These are phyloP conservation scores for Simalia tracyae DNA, from an alignment of 2,797 vertebrate genomes.

Conservation along the genomic window DNA sequence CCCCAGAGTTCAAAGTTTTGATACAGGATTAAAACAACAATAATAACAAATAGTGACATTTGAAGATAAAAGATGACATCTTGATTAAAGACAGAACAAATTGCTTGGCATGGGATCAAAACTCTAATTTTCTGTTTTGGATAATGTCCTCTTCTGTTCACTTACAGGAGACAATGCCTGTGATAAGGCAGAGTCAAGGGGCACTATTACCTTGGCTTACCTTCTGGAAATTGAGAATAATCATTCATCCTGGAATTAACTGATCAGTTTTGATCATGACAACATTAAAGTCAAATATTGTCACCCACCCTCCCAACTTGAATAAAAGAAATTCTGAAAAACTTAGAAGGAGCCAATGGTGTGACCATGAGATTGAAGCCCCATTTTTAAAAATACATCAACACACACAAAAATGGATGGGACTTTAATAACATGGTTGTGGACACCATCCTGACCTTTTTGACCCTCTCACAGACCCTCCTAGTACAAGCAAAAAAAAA, in stretches of 20 bases:
- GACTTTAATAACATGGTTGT: background rate
- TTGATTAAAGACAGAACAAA: constrained; percentile 74
- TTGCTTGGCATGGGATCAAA: constrained; percentile 69
- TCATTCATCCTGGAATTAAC: background rate
- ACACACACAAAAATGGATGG: background rate
- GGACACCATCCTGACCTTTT: background rate
- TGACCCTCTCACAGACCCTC: background rate
- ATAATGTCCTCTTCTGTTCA: constrained; percentile 40
- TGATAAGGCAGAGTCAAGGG: constrained; percentile 56
- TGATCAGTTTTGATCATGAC: background rate
- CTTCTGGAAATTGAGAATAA: background rate
- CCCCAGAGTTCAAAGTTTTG: constrained; percentile 65
- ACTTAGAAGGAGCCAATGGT: background rate
- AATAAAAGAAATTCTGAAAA: background rate
- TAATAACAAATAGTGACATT: constrained; percentile 53
- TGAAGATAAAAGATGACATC: constrained; percentile 72
- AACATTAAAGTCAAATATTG: background rate
- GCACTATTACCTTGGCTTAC: background rate
- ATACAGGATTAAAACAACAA: constrained; percentile 61
- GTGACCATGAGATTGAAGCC: background rate
- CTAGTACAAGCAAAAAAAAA: background rate
- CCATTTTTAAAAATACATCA: background rate
- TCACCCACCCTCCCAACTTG: background rate
- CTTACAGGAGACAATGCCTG: constrained; percentile 58
- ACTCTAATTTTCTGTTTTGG: constrained; percentile 59